These are phyloP conservation scores for Anhinga rufa DNA, from an alignment of 2,113 vertebrate species.

Conservation along the genomic window DNA sequence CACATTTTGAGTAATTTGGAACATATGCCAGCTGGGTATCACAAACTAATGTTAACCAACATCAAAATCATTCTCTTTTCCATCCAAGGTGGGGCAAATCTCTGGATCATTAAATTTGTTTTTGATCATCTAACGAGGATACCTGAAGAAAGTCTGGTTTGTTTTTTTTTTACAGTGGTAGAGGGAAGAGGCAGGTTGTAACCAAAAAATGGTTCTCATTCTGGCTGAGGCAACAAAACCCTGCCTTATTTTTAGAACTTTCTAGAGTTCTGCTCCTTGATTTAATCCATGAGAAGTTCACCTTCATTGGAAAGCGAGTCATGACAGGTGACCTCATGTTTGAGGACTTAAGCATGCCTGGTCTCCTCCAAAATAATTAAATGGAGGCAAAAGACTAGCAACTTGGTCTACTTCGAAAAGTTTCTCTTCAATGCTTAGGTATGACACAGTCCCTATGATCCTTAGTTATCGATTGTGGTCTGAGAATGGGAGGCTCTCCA, in stretches of 20 bases:
- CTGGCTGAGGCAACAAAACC: not conserved
- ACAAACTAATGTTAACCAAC: not conserved
- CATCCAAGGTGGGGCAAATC: not conserved
- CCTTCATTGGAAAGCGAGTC: not conserved
- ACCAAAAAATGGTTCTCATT: not conserved
- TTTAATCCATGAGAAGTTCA: not conserved
- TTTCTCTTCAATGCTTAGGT: not conserved
- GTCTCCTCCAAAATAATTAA: not conserved
- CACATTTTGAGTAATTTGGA: not conserved
- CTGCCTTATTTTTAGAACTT: not conserved
- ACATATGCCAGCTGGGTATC: not conserved
- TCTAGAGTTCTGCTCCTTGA: not conserved
- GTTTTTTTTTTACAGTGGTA: not conserved
- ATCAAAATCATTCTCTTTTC: not conserved
- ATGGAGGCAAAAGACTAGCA: not conserved
- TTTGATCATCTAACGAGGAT: not conserved
- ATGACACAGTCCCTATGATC: not conserved
- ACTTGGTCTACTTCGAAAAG: not conserved
- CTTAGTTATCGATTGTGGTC: not conserved
- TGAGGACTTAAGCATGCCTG: not conserved
- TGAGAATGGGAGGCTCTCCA: not conserved
- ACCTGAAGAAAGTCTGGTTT: not conserved
- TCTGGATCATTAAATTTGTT: not conserved
- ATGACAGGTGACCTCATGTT: not conserved
- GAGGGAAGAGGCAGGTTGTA: not conserved